phyloP scores from a whole-genome alignment of 2,888 invertebrate species.

The Tanypteryx hageni region DNA sequence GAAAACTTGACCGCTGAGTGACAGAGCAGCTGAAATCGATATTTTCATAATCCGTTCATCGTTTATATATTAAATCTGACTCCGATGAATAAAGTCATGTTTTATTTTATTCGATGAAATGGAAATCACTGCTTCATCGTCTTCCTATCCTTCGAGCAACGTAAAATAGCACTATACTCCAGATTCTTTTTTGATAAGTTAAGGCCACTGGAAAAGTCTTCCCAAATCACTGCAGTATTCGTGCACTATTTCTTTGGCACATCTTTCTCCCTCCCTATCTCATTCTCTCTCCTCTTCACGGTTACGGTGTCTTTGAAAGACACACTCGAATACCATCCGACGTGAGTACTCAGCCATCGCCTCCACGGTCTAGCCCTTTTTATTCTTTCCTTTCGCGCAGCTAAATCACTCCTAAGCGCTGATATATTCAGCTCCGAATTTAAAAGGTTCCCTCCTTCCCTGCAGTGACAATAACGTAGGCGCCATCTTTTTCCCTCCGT shows the following conservation, averaged over 20 bases:
- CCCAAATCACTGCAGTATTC: neutral
- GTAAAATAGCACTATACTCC: neutral
- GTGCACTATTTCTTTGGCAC: neutral
- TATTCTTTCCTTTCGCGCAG: neutral
- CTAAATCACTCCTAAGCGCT: constrained; percentile 28
- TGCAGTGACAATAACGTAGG: constrained; percentile 16
- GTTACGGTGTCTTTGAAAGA: neutral
- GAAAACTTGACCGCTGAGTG: no score
- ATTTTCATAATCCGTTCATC: no score
- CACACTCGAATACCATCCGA: neutral
- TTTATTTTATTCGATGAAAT: no score
- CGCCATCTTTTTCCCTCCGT: constrained; percentile 36
- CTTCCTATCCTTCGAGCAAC: no score
- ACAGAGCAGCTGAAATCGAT: no score
- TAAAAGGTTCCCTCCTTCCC: constrained; percentile 14
- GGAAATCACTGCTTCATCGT: no score
- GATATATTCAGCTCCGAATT: constrained; percentile 23
- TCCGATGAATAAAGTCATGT: no score
- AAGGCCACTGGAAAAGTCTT: neutral
- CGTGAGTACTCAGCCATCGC: neutral
- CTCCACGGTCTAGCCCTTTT: neutral
- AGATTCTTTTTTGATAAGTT: neutral
- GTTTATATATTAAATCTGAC: no score
- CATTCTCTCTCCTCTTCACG: neutral
- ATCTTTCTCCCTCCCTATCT: no score